A percentile compares a stretch with the other conserved stretches of the same genome.
Evolutionary conservation across 1,140 invertebrate species (phyloP).

Genomic region (Rhyzopertha dominica): DNA sequence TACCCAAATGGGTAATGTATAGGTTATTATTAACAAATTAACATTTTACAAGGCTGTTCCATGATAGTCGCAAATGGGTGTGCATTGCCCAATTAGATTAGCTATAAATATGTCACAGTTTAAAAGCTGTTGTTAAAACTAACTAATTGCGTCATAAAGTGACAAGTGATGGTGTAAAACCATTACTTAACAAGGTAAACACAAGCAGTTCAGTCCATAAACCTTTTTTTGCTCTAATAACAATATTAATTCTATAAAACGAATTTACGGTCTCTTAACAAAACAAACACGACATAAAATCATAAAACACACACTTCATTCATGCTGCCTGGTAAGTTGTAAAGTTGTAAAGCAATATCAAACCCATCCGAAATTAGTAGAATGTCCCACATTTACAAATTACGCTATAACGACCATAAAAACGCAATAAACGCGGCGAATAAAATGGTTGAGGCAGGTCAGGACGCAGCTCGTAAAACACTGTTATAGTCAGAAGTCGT

Average conservation of each 20-base stretch:
- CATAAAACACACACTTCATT: slow-evolving; percentile 31
- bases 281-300: slow-evolving; percentile 27
- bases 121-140: too few relatives aligned
- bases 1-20: too few relatives aligned
- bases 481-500: slow-evolving; percentile 38
- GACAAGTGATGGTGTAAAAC: too few relatives aligned
- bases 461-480: slow-evolving; percentile 36
- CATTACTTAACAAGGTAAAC: too few relatives aligned
- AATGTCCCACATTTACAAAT: slow-evolving; percentile 42
- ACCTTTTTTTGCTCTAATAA: slow-evolving; percentile 14
- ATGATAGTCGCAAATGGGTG: too few relatives aligned
- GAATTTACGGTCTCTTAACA: slow-evolving; percentile 26
- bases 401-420: slow-evolving; percentile 40
- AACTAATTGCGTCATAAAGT: too few relatives aligned
- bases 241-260: slow-evolving; percentile 25
- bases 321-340: slow-evolving; percentile 22
- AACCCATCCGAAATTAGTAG: slow-evolving; percentile 39
- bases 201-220: too few relatives aligned
- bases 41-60: too few relatives aligned
- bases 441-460: slow-evolving; percentile 41
- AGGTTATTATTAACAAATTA: too few relatives aligned
- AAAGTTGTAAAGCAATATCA: slow-evolving; percentile 38
- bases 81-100: too few relatives aligned
- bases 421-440: slow-evolving; percentile 41
- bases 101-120: too few relatives aligned